Evolutionary conservation across 2,113 vertebrate genomes (phyloP), one percentile per base, ranked within the genome.

Genomic region (Narcine bancroftii): DNA sequence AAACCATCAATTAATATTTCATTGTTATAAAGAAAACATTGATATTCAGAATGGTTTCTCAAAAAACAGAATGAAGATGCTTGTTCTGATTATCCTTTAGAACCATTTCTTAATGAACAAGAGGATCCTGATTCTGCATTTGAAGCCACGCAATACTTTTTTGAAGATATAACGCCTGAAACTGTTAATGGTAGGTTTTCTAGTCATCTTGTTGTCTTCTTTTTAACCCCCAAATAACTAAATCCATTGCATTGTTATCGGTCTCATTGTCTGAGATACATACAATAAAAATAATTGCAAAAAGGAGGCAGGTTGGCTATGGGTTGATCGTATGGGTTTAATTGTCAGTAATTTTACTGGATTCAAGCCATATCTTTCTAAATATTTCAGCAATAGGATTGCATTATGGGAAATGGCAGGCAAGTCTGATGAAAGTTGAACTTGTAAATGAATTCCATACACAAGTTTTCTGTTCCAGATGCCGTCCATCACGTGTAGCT

Each of bases 71-170:
- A 69, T 33, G 10, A 24, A 91, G 66, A 42, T 91, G 24, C 15
- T 71, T 91, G 15, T 66, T 91, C 13, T 91, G 42, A 83, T 29
- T 65, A 56, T 63, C 45, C 4, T 5, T n/a, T 93, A 97, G 96
- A 99, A 93, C 95, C 97, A 0, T 95, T 56, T 89, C 73, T 95
- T 83, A 96, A 95, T 72, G 98, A 99, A 87, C 97, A 97, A 77
- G 99, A 99, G 17, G 99, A 99, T 77, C 98, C 99, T 0, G 99
- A 99, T 94, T 99, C 99, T 17, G 99, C 99, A 60, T 99, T 99
- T 92, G 99, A 99, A 95, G 99, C 99, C 21, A 99, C 97, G 33
- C 98, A 99, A 93, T 99, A 99, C 95, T 99, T 99, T 94, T 99
- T 99, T 95, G 99, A 99, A 95, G 99, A 99, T 93, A 97, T 99